Conservation (phyloP, 2,888 invertebrate species). For the Nowickia ferox region DNA sequence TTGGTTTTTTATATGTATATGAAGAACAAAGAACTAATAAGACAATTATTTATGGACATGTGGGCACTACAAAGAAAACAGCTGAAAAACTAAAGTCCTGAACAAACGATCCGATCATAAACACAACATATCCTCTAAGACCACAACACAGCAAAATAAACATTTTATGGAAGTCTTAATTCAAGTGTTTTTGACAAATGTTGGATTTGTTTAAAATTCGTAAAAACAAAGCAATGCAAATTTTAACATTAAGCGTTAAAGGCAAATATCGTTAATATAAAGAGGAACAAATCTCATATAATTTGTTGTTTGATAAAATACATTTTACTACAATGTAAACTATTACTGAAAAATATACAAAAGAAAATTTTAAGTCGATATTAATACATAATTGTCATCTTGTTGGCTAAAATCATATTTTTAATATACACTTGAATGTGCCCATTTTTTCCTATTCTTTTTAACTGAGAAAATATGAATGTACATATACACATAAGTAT, state of each 20-base stretch:
- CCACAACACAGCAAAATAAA: background rate
- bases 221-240: slow-evolving; percentile 34
- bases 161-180: background rate
- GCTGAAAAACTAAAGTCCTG: slow-evolving; percentile 50
- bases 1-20: slow-evolving; percentile 21
- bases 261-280: slow-evolving; percentile 55
- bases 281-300: background rate
- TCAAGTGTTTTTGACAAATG: slow-evolving; percentile 41
- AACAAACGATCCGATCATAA: slow-evolving; percentile 21
- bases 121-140: background rate
- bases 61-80: slow-evolving; percentile 25
- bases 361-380: background rate
- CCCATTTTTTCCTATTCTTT: too few species aligned
- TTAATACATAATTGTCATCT: background rate
- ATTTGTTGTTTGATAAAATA: slow-evolving; percentile 3
- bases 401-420: background rate
- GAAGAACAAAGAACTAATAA: slow-evolving; percentile 24
- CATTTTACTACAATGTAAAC: slow-evolving; percentile 56
- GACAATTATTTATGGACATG: slow-evolving; percentile 14
- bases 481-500: too few species aligned
- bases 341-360: background rate
- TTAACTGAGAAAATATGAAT: too few species aligned
- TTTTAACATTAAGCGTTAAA: slow-evolving; percentile 47
- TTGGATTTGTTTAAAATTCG: slow-evolving; percentile 33
- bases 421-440: too few species aligned